Percentiles rank a stretch among this genome's conserved stretches.
These are phyloP conservation scores for Heliconius hermathena DNA, from an alignment of 1,140 invertebrate genomes.

Conservation along the genomic window DNA sequence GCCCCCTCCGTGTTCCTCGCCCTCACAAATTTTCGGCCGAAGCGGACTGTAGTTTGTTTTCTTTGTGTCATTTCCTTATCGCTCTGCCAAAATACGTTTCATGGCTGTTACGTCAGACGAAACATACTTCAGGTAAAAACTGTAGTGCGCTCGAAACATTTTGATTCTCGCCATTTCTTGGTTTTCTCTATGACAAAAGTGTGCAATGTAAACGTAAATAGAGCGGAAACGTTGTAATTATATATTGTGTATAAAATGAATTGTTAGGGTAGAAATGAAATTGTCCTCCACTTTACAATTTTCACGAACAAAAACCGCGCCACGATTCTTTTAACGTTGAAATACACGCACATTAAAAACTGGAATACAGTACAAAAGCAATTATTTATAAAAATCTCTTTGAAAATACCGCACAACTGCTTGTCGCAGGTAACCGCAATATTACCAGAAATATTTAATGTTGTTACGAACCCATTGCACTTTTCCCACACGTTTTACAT, in stretches of 20 bases:
- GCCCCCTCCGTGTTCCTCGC: constrained; percentile 42
- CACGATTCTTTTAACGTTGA: constrained; percentile 55
- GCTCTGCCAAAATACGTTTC: constrained; percentile 79
- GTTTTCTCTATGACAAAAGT: constrained; percentile 34
- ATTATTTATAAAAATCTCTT: constrained; percentile 76
- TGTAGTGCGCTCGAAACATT: constrained; percentile 49
- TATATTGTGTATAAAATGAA: constrained; percentile 46
- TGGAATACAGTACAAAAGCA: constrained; percentile 64
- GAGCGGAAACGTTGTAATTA: constrained; percentile 42
- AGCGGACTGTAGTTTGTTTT: constrained; percentile 77
- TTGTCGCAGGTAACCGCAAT: constrained; percentile 72
- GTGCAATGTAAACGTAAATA: constrained; percentile 34
- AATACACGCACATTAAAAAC: constrained; percentile 58
- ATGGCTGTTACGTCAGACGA: constrained; percentile 74
- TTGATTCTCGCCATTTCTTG: constrained; percentile 51
- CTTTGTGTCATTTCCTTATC: constrained; percentile 81
- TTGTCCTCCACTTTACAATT: constrained; percentile 52
- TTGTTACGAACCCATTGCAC: constrained; percentile 62
- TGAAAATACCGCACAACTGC: constrained; percentile 66
- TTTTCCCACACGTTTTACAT: constrained; percentile 57
- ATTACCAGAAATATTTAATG: constrained; percentile 75
- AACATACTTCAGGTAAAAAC: constrained; percentile 73
- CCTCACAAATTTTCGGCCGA: constrained; percentile 72
- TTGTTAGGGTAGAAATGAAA: constrained; percentile 45
- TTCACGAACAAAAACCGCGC: constrained; percentile 56